Conservation (phyloP, 2,797 vertebrate species). For the Paedocypris micromegethes region DNA sequence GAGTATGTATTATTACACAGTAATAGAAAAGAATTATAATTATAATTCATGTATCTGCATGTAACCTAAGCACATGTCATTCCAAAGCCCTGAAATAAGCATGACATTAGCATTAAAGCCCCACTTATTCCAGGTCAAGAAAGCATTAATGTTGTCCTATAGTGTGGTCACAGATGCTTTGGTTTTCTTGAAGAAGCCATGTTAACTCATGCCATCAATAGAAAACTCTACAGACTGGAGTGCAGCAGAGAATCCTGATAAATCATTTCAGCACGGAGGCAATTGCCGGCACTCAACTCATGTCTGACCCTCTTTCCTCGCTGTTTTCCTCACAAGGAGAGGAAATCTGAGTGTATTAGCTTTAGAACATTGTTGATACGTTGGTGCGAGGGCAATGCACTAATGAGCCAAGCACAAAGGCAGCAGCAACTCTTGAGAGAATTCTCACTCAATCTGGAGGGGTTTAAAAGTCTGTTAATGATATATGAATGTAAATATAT, state of each 20-base stretch:
- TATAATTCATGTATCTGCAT: no score
- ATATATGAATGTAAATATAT: conserved; percentile 48
- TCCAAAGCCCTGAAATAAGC: no score
- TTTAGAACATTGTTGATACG: conserved; percentile 66
- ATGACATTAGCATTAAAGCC: no score
- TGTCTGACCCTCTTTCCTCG: conserved; percentile 61
- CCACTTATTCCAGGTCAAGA: no score
- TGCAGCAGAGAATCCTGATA: conserved; percentile 64
- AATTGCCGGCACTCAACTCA: conserved; percentile 54
- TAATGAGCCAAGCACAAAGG: conserved; percentile 66
- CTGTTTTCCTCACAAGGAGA: conserved; percentile 58
- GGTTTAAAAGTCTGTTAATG: conserved; percentile 36
- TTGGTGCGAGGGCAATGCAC: conserved; percentile 58
- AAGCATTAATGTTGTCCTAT: background rate
- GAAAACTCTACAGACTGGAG: conserved; percentile 54
- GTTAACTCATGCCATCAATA: conserved; percentile 66
- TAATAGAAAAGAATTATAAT: no score
- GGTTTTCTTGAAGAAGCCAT: conserved; percentile 57
- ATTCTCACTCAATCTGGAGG: conserved; percentile 40
- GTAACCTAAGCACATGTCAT: no score
- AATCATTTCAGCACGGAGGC: conserved; percentile 62
- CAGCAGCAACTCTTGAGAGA: conserved; percentile 54
- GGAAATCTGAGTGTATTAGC: conserved; percentile 70
- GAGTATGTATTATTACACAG: no score
- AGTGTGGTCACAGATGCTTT: conserved; percentile 25